Conservation (phyloP, 1,140 invertebrate genomes). For the Palaemon carinicauda region DNA sequence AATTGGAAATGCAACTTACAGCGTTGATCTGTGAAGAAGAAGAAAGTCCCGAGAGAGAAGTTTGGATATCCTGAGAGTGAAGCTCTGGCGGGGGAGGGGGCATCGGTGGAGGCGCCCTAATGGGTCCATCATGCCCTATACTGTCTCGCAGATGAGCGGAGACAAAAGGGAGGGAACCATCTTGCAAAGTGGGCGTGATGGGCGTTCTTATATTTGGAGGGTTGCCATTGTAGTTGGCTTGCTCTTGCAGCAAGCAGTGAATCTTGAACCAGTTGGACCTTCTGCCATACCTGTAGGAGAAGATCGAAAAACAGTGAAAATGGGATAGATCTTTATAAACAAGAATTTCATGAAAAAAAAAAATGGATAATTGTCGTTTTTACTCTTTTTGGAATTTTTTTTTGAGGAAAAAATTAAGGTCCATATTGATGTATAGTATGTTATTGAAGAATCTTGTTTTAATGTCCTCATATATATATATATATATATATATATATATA, state of each 20-base stretch:
- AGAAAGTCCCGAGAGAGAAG: constrained; percentile 15
- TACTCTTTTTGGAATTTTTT: not conserved
- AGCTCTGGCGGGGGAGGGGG: not conserved
- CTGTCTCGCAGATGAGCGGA: constrained; percentile 51
- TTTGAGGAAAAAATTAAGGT: no score
- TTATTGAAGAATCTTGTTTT: no score
- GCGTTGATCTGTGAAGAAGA: constrained; percentile 14
- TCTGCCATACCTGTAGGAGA: constrained; percentile 62
- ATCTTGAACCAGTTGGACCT: constrained; percentile 68
- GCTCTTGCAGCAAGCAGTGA: constrained; percentile 71
- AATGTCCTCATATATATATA: not conserved
- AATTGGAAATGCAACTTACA: not conserved
- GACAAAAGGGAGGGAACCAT: constrained; percentile 58
- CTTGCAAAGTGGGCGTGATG: constrained; percentile 58
- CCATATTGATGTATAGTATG: not conserved
- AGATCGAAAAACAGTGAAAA: not conserved
- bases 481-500: not conserved
- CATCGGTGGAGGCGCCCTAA: not conserved
- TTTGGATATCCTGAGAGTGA: constrained; percentile 17
- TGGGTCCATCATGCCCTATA: constrained; percentile 24
- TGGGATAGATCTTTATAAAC: no score
- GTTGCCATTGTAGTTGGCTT: constrained; percentile 63
- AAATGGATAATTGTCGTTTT: not conserved
- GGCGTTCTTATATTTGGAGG: constrained; percentile 36
- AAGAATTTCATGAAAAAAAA: no score